phyloP scores from a whole-genome alignment of 2,888 invertebrate genomes.

The Plutella xylostella region DNA sequence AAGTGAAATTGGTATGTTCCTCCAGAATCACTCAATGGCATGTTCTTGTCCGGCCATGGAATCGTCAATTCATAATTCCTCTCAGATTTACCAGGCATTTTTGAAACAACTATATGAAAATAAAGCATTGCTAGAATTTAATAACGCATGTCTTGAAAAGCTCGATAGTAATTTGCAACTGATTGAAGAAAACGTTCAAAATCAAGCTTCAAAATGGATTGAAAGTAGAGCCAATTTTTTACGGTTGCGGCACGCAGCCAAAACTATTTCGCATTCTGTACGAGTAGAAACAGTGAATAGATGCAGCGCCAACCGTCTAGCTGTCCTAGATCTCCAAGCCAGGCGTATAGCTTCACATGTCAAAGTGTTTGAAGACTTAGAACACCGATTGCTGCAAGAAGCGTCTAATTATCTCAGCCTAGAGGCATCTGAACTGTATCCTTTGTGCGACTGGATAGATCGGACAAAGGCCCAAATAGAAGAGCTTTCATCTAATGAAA shows the following conservation, averaged over 20 bases:
- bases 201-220: conserved; percentile 43
- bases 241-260: conserved; percentile 41
- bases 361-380: conserved; percentile 32
- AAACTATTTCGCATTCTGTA: conserved; percentile 41
- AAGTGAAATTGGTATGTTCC: conserved; percentile 41
- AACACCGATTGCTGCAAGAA: conserved; percentile 30
- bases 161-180: too few relatives aligned
- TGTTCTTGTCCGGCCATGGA: neutral
- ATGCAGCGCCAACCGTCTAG: conserved; percentile 30
- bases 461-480: conserved; percentile 30
- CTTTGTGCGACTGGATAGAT: conserved; percentile 33
- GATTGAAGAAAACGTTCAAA: conserved; percentile 27
- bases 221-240: conserved; percentile 33
- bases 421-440: conserved; percentile 37
- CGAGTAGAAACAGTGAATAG: conserved; percentile 41
- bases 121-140: too few relatives aligned
- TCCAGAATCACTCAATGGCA: conserved; percentile 36
- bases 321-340: conserved; percentile 40
- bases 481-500: conserved; percentile 22
- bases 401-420: conserved; percentile 30
- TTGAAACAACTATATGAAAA: too few relatives aligned
- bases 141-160: too few relatives aligned
- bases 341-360: conserved; percentile 39
- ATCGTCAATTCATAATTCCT: too few relatives aligned
- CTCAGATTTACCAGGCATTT: too few relatives aligned